phyloP scores from a whole-genome alignment of 2,888 invertebrate species.

The Plagiodera versicolora region DNA sequence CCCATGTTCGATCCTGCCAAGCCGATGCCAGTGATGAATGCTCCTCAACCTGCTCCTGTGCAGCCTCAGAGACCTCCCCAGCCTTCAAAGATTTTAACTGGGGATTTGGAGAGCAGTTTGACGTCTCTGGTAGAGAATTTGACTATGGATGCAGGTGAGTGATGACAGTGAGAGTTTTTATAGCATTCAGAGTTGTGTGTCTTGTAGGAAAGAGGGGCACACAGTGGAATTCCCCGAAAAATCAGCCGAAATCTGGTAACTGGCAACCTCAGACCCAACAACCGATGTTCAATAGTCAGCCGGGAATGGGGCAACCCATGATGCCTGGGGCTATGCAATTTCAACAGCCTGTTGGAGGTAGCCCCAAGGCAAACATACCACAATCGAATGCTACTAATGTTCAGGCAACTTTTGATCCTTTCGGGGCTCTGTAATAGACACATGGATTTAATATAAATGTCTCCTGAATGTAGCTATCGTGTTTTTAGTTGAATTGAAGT shows the following conservation, averaged over 20 bases:
- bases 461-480: no score
- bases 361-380: slow-evolving; percentile 46
- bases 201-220: slow-evolving; percentile 54
- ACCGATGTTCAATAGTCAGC: slow-evolving; percentile 38
- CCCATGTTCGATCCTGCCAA: slow-evolving; percentile 53
- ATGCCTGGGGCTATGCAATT: slow-evolving; percentile 35
- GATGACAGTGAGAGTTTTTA: no score
- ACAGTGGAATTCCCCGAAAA: slow-evolving; percentile 81
- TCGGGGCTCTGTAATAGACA: slow-evolving; percentile 52
- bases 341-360: slow-evolving; percentile 39
- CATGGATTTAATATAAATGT: not conserved
- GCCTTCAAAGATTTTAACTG: slow-evolving; percentile 72
- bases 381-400: slow-evolving; percentile 39
- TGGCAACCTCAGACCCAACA: slow-evolving; percentile 57
- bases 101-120: slow-evolving; percentile 91
- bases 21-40: slow-evolving; percentile 47
- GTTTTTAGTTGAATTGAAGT: no score
- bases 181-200: no score
- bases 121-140: slow-evolving; percentile 93
- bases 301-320: slow-evolving; percentile 38
- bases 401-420: slow-evolving; percentile 52
- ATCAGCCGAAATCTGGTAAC: slow-evolving; percentile 63
- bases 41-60: slow-evolving; percentile 42
- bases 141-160: slow-evolving; percentile 71
- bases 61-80: slow-evolving; percentile 45